Evolutionary conservation across 1,140 invertebrate genomes (phyloP).

Genomic region (Epicauta chinensis): DNA sequence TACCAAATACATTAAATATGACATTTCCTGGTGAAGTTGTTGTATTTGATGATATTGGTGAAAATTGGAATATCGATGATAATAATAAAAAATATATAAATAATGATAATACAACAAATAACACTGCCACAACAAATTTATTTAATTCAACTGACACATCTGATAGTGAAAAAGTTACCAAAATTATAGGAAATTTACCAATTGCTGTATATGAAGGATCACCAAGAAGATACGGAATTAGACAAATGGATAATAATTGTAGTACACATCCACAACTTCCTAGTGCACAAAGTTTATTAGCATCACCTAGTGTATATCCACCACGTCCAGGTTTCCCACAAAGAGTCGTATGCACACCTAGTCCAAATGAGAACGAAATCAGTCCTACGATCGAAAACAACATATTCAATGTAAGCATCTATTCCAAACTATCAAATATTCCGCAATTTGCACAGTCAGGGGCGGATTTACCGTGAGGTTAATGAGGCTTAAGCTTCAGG

Average conservation of each 20-base stretch:
- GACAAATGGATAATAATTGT: constrained; percentile 39
- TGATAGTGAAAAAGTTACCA: constrained; percentile 58
- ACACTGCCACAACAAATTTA: constrained; percentile 27
- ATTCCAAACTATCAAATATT: no score
- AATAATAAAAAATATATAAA: constrained; percentile 17
- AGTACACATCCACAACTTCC: constrained; percentile 45
- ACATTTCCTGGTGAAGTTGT: constrained; percentile 58
- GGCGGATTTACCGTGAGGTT: no score
- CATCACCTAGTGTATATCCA: constrained; percentile 59
- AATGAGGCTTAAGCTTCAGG: no score
- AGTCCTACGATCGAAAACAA: constrained; percentile 31
- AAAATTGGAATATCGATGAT: constrained; percentile 56
- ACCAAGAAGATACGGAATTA: constrained; percentile 72
- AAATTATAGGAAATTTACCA: constrained; percentile 79
- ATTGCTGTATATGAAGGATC: constrained; percentile 90
- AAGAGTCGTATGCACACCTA: constrained; percentile 45
- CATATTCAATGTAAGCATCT: constrained; percentile 37
- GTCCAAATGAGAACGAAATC: constrained; percentile 46
- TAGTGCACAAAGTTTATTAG: constrained; percentile 52
- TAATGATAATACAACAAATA: constrained; percentile 23
- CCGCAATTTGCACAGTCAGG: no score
- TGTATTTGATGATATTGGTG: constrained; percentile 77
- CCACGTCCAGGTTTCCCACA: constrained; percentile 68
- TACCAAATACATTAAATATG: constrained; percentile 41
- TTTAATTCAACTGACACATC: constrained; percentile 27